Evolutionary conservation across 1,140 invertebrate genomes (phyloP), one percentile per base, ranked within the genome.

Genomic region (Mylabris phalerata): DNA sequence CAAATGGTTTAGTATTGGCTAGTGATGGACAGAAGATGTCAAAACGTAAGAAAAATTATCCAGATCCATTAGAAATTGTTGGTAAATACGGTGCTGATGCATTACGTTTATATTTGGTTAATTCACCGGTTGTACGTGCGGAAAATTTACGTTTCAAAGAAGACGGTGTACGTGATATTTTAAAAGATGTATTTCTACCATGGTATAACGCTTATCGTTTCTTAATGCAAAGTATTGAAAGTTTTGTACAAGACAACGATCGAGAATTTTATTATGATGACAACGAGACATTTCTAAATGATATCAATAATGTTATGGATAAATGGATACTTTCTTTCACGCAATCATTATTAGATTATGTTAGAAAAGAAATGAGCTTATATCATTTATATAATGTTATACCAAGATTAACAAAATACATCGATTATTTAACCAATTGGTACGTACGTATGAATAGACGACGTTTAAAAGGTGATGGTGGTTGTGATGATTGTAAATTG

Each of bases 191-290:
- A 0, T 96, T 99, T 70, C 72, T 99, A 40, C 98, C 98, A 0
- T 99, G 96, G 97, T 98, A 95, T 70, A 99, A 99, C 79, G 95
- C 97, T 2, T 99, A 96, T 74, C 82, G 94, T 55, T 97, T 98
- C 71, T 80, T 99, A 25, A 82, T 96, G 68, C 95, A 98, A 77
- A 98, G 97, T 73, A 82, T 97, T 45, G 86, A 92, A 61, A 82
- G 88, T 62, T 90, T 87, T 67, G 80, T 86, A 24, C 80, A 86
- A 80, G 83, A 87, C 73, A 81, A 92, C 75, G 76, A 82, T 59
- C 65, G 73, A 32, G 66, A 71, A 48, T 88, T 89, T 57, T 64
- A 75, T 39, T 88, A 83, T 75, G 83, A 88, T 60, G 82, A 88
- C 51, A 77, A 80, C 46, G 61, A 74, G 10, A 66, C 1, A 19